Evolutionary conservation across 2,888 invertebrate species (phyloP).

Genomic region (Holacanthella duospinosa): DNA sequence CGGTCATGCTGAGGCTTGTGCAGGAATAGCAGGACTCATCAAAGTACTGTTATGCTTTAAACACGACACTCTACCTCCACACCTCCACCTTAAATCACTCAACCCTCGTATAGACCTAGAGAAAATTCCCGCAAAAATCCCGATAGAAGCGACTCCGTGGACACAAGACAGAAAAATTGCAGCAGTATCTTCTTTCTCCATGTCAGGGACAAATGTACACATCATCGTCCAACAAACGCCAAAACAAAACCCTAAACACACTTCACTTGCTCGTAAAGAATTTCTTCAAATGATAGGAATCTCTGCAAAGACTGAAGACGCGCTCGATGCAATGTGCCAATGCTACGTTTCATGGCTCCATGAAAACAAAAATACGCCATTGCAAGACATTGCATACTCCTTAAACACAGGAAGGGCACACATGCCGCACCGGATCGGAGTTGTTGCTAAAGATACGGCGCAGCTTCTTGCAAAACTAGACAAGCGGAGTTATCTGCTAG

Average conservation of each 20-base stretch:
- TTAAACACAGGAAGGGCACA: slow-evolving; percentile 20
- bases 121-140: slow-evolving; percentile 21
- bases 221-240: slow-evolving; percentile 5
- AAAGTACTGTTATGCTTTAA: slow-evolving; percentile 20
- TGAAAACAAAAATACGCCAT: neutral
- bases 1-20: slow-evolving; percentile 82
- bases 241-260: neutral
- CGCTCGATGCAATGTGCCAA: neutral
- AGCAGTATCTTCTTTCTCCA: slow-evolving; percentile 9
- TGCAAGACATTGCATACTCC: slow-evolving; percentile 5
- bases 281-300: slow-evolving; percentile 8
- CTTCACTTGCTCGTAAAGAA: neutral
- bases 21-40: slow-evolving; percentile 42
- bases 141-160: slow-evolving; percentile 3
- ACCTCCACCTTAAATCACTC: slow-evolving; percentile 14
- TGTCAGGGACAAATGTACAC: slow-evolving; percentile 12
- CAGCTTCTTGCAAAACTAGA: neutral
- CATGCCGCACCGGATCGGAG: slow-evolving; percentile 12
- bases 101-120: slow-evolving; percentile 25
- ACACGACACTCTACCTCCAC: slow-evolving; percentile 23
- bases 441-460: neutral
- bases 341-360: slow-evolving; percentile 4
- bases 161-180: slow-evolving; percentile 2
- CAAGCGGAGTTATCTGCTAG: neutral
- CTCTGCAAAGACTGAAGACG: slow-evolving; percentile 12